Evolutionary conservation across 2,113 vertebrate genomes (phyloP).

Genomic region (Periophthalmus modestus): DNA sequence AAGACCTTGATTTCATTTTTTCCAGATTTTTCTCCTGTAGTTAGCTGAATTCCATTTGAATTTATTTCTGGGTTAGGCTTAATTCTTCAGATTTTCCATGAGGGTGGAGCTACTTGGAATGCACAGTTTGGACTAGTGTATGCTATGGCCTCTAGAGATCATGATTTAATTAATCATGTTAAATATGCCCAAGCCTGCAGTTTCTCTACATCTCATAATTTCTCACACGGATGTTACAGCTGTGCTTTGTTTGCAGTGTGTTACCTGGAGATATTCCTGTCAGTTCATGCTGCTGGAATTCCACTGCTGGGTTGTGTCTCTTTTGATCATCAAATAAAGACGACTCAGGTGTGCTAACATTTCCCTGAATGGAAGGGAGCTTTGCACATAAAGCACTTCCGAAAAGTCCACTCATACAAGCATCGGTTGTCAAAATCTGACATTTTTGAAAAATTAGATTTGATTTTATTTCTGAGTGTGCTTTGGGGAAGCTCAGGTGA

Average conservation of each 20-base stretch:
- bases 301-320: conserved; percentile 80
- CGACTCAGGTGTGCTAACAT: conserved; percentile 83
- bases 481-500: conserved; percentile 69
- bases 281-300: conserved; percentile 76
- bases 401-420: conserved; percentile 33
- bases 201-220: conserved; percentile 42
- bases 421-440: conserved; percentile 24
- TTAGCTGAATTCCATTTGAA: background rate
- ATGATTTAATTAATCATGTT: conserved; percentile 39
- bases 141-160: background rate
- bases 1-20: background rate
- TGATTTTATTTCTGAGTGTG: conserved; percentile 15
- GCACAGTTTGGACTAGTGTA: background rate
- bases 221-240: conserved; percentile 45
- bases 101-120: background rate
- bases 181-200: conserved; percentile 33
- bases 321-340: conserved; percentile 80
- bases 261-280: conserved; percentile 75
- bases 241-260: conserved; percentile 57
- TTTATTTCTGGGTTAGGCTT: background rate
- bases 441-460: conserved; percentile 30
- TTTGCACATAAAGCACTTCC: conserved; percentile 61
- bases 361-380: conserved; percentile 47
- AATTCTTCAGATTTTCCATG: background rate
- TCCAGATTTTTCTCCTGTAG: background rate